phyloP scores from a whole-genome alignment of 2,113 vertebrate species.

The Glaucidium brasilianum region DNA sequence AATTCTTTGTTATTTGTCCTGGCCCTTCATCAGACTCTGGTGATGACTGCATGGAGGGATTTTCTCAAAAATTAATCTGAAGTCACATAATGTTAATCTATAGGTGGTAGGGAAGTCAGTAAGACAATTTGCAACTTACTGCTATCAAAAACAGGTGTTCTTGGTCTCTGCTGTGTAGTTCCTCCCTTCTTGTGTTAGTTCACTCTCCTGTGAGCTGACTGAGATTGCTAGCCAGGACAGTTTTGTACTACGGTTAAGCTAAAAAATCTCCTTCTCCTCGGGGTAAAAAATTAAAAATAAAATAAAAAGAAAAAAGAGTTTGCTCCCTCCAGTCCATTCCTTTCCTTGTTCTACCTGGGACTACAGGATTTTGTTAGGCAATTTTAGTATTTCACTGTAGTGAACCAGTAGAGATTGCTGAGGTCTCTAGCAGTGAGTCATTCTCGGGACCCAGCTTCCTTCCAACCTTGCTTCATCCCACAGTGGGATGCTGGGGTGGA shows the following conservation, averaged over 20 bases:
- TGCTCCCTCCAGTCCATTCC: not conserved
- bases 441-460: not conserved
- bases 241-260: not conserved
- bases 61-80: not conserved
- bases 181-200: not conserved
- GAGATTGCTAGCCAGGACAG: not conserved
- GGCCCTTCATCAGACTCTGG: not conserved
- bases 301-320: not conserved
- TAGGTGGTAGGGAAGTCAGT: not conserved
- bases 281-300: not conserved
- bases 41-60: not conserved
- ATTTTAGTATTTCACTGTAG: not conserved
- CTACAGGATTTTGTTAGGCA: not conserved
- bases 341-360: not conserved
- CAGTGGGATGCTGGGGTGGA: not conserved
- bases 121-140: not conserved
- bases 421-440: not conserved
- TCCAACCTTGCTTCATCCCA: not conserved
- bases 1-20: not conserved
- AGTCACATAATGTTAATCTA: not conserved
- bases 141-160: not conserved
- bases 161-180: not conserved
- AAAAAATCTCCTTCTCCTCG: not conserved
- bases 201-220: not conserved
- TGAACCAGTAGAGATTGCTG: not conserved